Base-by-base conservation (phyloP, 2,113 vertebrate genomes). In the Delphinus delphis region DNA sequence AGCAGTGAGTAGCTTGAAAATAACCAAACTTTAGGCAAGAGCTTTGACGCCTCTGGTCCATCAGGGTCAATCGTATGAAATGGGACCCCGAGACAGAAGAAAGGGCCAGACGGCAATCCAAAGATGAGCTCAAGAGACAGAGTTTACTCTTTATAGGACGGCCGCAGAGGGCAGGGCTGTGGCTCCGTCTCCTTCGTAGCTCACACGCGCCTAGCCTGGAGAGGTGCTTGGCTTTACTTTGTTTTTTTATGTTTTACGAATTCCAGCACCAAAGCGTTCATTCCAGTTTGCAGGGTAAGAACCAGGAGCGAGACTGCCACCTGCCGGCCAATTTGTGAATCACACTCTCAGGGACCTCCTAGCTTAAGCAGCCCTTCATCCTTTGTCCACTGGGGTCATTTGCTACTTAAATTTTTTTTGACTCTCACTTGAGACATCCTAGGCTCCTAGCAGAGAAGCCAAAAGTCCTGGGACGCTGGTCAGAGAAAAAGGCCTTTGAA, bases 311-410 rank as follows among this genome's bases (percentile, higher is more conserved):
- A 88, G 77, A 74, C 89, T 28, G 89, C 92, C 96, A 82, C 90
- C 97, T 97, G 82, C 96, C 95, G 98, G 92, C 55, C 5, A 47
- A 1, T 13, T 94, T n/a, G n/a, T 53, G 82, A 90, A 91, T 8
- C 10, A 68, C 65, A 8, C 25, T 18, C 28, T 23, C 21, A 0
- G 3, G 13, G 5, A 26, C 38, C 23, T 23, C 50, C 14, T 26
- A 1, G 21, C 31, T 36, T 8, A 74, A 18, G 31, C 25, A 71
- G 26, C 17, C 60, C 14, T 47, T 38, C 13, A 13, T 14, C 6
- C 2, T 20, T 86, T 38, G 21, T 47, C 28, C 62, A 33, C 71
- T 14, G 26, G 9, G 23, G 60, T 70, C 58, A 2, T 36, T 31
- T 3, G 38, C 70, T 18, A 33, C 50, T 63, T 33, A 58, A 47